Percentiles rank a stretch among this genome's conserved stretches.
Conservation (phyloP, 2,113 vertebrate species). For the Megaceryle torquata region DNA sequence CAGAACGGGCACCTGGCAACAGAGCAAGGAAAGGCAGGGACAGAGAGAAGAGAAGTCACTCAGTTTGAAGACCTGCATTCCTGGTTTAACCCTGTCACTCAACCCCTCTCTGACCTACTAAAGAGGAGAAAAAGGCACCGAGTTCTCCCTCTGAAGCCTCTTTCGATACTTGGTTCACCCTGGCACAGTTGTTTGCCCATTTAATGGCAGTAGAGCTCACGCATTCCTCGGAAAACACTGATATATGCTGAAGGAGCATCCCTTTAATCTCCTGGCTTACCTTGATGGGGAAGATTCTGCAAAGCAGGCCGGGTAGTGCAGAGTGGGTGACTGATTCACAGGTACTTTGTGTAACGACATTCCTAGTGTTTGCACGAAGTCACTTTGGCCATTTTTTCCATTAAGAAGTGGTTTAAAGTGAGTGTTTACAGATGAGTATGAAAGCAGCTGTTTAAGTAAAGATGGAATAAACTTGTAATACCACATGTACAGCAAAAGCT, state of each 20-base stretch:
- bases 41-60: conserved; percentile 20
- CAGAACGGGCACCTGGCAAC: conserved; percentile 95
- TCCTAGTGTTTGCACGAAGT: conserved; percentile 55
- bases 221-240: not conserved
- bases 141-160: not conserved
- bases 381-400: conserved; percentile 53
- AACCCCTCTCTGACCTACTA: not conserved
- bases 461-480: conserved; percentile 75
- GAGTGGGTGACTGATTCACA: conserved; percentile 36
- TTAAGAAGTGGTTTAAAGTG: conserved; percentile 56
- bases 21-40: conserved; percentile 34
- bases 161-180: not conserved
- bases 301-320: conserved; percentile 28
- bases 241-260: not conserved
- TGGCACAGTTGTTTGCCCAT: not conserved
- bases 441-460: conserved; percentile 67
- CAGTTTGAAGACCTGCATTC: not conserved
- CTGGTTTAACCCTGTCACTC: not conserved
- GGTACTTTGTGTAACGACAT: conserved; percentile 40
- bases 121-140: not conserved
- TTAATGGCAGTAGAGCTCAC: not conserved
- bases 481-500: conserved; percentile 68
- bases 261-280: conserved; percentile 42
- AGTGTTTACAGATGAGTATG: conserved; percentile 58
- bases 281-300: conserved; percentile 14